Evolutionary conservation across 2,797 vertebrate species (phyloP), one percentile per base, ranked within the genome.

Genomic region (Denticeps clupeoides): DNA sequence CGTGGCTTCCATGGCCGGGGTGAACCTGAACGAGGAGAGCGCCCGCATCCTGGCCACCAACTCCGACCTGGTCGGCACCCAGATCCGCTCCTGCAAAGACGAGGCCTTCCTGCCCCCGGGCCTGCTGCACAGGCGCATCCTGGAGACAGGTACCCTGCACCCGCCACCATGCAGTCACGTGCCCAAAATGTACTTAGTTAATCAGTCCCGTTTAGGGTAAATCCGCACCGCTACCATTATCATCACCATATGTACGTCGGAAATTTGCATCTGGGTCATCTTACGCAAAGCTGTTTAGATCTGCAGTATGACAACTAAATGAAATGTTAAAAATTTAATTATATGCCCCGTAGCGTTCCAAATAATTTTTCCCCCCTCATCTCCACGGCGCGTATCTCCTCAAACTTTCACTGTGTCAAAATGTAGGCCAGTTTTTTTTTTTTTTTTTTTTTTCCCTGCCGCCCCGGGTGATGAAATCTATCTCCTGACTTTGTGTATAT

Each of bases 21-120:
- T 91, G 47, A 90, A 91, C 65, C 77, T 89, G 52, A 86, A 75
- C n/a, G 89, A 91, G 67, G 87, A 91, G 72, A 91, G 77, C 23
- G 89, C 86, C 2, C 76, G 83, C 55, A 88, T 91, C 71, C 67
- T 89, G 51, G 89, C 88, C 28, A 79, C 84, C 59, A 88, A 82
- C 74, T 89, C 89, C 1, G 84, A 89, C 56, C 72, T 90, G 48
- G 83, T 88, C 60, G 87, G 88, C 58, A 85, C 81, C 2, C 85
- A 89, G 41, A 84, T 87, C 44, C 84, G 84, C 55, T 88, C 88
- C 5, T 91, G 87, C 71, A 90, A 87, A 69, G 89, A 91, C 8
- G 88, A 91, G 61, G 82, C 87, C 55, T 91, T 91, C 55, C 80
- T 91, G 57, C 81, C 87, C 44, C 72, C 81, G 4, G 58, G 84